Percentiles rank a stretch among this genome's conserved stretches.
These are phyloP conservation scores for Hemibagrus wyckioides DNA, from an alignment of 2,113 vertebrate genomes.

Conservation along the genomic window DNA sequence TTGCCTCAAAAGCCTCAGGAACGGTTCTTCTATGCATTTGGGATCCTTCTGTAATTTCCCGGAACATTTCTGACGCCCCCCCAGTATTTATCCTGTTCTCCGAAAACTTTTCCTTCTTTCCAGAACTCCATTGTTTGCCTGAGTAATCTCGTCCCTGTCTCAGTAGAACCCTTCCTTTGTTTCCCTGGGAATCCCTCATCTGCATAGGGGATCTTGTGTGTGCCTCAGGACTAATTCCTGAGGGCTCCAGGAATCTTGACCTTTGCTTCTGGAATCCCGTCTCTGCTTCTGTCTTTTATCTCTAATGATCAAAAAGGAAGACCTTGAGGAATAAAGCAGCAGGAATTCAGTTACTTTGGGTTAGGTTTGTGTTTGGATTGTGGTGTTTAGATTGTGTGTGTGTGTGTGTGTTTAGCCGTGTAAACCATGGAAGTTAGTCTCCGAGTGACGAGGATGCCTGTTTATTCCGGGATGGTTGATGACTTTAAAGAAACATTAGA, in stretches of 20 bases:
- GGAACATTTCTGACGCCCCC: too few species aligned
- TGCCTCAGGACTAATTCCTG: background rate
- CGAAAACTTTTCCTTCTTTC: background rate
- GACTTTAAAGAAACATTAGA: background rate
- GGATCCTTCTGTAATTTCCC: background rate
- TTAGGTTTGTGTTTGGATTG: slow-evolving; percentile 7
- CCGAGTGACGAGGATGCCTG: background rate
- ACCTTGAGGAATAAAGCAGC: background rate
- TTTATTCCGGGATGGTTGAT: background rate
- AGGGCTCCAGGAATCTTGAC: slow-evolving; percentile 10
- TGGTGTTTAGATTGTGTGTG: background rate
- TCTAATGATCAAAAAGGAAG: background rate
- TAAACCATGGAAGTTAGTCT: background rate
- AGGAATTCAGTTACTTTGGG: background rate
- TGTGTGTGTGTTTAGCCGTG: slow-evolving; percentile 1
- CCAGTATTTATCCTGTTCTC: background rate
- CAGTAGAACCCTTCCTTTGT: background rate
- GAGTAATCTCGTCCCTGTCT: background rate
- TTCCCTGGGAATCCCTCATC: slow-evolving; percentile 4
- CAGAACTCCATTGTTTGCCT: background rate
- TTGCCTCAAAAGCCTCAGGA: too few species aligned
- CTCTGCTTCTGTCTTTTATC: background rate
- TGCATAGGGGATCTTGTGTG: background rate
- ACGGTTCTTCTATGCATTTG: background rate
- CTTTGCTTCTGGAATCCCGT: slow-evolving; percentile 9